Conservation (phyloP, 2,113 vertebrate species). For the Dendropsophus ebraccatus region DNA sequence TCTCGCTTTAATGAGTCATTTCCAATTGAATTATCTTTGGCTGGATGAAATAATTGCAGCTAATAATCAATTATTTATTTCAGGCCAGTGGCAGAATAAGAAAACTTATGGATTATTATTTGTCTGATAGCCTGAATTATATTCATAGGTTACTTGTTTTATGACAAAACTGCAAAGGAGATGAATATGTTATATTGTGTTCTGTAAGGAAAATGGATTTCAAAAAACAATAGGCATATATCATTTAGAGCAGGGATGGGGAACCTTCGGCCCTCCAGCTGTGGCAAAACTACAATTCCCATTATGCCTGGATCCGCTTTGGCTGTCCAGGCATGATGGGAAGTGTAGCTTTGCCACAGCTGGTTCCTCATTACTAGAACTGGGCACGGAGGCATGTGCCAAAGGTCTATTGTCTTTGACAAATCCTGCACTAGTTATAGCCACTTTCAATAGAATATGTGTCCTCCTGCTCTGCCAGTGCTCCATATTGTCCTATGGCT, state of each 20-base stretch:
- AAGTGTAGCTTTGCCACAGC: no score
- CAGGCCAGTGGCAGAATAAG: neutral
- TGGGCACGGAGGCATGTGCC: neutral
- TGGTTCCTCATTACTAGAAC: neutral
- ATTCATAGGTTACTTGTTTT: neutral
- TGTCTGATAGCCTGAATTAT: neutral
- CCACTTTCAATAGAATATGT: no score
- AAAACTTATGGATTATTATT: neutral
- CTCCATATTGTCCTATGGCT: neutral
- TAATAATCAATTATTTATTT: neutral
- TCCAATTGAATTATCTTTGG: neutral
- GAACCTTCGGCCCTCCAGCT: no score
- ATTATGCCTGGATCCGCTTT: no score
- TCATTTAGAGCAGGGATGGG: no score
- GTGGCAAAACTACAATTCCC: no score
- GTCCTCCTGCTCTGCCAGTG: neutral
- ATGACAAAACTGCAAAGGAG: neutral
- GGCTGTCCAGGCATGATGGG: no score
- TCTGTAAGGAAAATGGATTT: neutral
- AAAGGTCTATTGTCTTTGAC: neutral
- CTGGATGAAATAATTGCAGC: neutral
- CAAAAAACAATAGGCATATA: no score
- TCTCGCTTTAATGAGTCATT: neutral
- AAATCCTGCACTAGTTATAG: neutral
- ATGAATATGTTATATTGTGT: neutral